Conservation (phyloP, 2,113 vertebrate species). For the Perca flavescens region DNA sequence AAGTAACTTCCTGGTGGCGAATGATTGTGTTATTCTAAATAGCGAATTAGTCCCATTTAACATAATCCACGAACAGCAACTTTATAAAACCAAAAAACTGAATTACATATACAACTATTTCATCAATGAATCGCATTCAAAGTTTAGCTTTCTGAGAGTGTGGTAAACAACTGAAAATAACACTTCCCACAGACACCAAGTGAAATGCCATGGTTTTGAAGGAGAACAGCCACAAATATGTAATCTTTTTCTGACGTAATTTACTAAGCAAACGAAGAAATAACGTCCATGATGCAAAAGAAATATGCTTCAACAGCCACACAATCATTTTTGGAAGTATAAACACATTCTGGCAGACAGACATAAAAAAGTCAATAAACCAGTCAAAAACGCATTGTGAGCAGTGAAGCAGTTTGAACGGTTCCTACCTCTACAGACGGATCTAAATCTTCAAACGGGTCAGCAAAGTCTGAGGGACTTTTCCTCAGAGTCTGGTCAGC, state of each 20-base stretch:
- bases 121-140: too few relatives aligned
- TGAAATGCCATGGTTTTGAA: too few relatives aligned
- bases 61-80: not conserved
- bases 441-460: not conserved
- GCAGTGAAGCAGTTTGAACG: too few relatives aligned
- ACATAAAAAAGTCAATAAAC: too few relatives aligned
- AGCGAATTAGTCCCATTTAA: rapidly evolving
- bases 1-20: rapidly evolving
- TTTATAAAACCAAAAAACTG: rapidly evolving
- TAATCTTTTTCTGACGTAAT: too few relatives aligned
- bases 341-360: too few relatives aligned
- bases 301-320: too few relatives aligned
- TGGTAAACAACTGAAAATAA: too few relatives aligned
- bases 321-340: too few relatives aligned
- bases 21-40: not conserved
- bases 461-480: slow-evolving; percentile 36
- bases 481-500: slow-evolving; percentile 40
- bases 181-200: rapidly evolving
- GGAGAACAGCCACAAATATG: too few relatives aligned
- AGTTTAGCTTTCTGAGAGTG: not conserved
- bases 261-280: too few relatives aligned
- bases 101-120: not conserved
- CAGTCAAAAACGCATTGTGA: not conserved
- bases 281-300: too few relatives aligned
- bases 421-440: slow-evolving; percentile 28